Evolutionary conservation across 1,140 invertebrate genomes (phyloP).

Genomic region (Heliothis virescens): DNA sequence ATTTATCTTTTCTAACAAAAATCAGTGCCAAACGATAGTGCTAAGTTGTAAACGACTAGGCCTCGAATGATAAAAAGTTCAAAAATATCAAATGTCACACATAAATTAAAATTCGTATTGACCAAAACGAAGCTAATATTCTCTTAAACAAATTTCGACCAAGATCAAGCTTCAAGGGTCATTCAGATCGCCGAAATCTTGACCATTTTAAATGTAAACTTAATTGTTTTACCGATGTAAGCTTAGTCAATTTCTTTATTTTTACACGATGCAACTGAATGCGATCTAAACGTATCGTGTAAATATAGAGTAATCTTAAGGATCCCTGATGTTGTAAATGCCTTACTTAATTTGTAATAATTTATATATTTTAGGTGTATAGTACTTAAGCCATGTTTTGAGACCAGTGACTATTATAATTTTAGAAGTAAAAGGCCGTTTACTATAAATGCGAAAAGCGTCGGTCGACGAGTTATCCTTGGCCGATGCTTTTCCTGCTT

Average conservation of each 20-base stretch:
- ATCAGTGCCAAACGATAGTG: slow-evolving; percentile 85
- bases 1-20: slow-evolving; percentile 74
- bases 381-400: slow-evolving; percentile 86
- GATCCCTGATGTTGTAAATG: slow-evolving; percentile 85
- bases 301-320: slow-evolving; percentile 81
- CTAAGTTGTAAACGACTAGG: slow-evolving; percentile 81
- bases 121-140: slow-evolving; percentile 65
- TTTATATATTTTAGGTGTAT: slow-evolving; percentile 86
- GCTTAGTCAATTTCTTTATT: slow-evolving; percentile 84
- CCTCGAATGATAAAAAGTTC: slow-evolving; percentile 70
- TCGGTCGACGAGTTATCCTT: slow-evolving; percentile 76
- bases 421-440: slow-evolving; percentile 82
- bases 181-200: slow-evolving; percentile 85
- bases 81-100: slow-evolving; percentile 68
- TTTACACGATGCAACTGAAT: slow-evolving; percentile 82
- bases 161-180: slow-evolving; percentile 72
- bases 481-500: slow-evolving; percentile 77
- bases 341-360: slow-evolving; percentile 86
- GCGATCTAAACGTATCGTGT: slow-evolving; percentile 78
- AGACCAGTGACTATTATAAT: slow-evolving; percentile 86
- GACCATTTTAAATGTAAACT: slow-evolving; percentile 83
- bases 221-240: slow-evolving; percentile 84
- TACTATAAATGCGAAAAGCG: slow-evolving; percentile 72
- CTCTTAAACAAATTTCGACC: slow-evolving; percentile 50
- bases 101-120: slow-evolving; percentile 59